Conservation (phyloP, 1,140 invertebrate species). For the Heliothis subflexa region DNA sequence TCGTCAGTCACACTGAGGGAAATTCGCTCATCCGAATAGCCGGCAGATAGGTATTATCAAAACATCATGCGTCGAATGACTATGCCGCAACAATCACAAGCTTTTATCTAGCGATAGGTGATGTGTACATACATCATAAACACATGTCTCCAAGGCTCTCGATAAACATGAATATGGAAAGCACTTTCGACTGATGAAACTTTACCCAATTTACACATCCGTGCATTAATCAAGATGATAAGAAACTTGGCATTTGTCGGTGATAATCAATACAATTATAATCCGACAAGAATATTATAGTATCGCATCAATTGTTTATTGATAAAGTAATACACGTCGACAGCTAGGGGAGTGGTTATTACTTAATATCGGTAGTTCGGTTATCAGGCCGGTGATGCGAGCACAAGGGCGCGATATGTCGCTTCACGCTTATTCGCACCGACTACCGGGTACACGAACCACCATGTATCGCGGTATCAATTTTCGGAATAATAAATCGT, state of each 20-base stretch:
- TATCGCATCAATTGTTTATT: constrained; percentile 70
- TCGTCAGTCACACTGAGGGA: constrained; percentile 61
- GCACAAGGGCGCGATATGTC: constrained; percentile 78
- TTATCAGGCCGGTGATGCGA: constrained; percentile 80
- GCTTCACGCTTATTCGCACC: constrained; percentile 66
- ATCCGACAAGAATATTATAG: constrained; percentile 48
- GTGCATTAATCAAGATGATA: not conserved
- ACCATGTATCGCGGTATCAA: constrained; percentile 71
- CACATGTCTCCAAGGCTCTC: constrained; percentile 24
- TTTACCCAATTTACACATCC: not conserved
- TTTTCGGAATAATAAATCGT: constrained; percentile 82
- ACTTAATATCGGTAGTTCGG: constrained; percentile 79
- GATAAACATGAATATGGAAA: not conserved
- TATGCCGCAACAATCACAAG: constrained; percentile 57
- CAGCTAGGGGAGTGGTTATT: constrained; percentile 79
- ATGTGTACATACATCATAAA: constrained; percentile 7
- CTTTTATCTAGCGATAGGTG: constrained; percentile 35
- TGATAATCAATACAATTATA: constrained; percentile 46
- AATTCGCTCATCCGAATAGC: constrained; percentile 70
- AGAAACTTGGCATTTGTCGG: constrained; percentile 34
- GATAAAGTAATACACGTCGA: constrained; percentile 70
- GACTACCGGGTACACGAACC: constrained; percentile 59
- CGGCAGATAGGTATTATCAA: constrained; percentile 73
- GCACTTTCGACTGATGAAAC: constrained; percentile 3
- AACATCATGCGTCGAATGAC: constrained; percentile 59